Base-by-base conservation (phyloP, 2,113 vertebrate species). In the cattle (Bos taurus) region DNA sequence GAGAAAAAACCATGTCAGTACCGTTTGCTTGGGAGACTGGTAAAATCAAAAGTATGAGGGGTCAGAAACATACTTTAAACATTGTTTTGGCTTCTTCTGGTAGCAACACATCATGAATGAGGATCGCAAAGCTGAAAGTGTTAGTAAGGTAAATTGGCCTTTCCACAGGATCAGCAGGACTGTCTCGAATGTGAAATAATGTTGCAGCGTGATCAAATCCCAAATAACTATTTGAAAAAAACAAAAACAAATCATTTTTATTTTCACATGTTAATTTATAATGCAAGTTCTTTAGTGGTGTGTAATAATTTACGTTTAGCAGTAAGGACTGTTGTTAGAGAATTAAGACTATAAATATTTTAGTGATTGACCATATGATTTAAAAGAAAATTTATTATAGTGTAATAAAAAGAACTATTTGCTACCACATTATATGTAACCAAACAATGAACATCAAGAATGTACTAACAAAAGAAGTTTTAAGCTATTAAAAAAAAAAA, bases 171-270 rank as follows among this genome's bases (percentile, higher is more conserved):
- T 99, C 99, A n/a, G 99, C 98, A 56, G 99, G 99, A 97, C 99
- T 99, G 98, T 99, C 99, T 94, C 99, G 98, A 97, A 99, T 99
- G 98, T 99, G 99, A 98, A 99, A 99, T 96, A 99, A 98, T 1
- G 99, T 99, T 40, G 99, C 99, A 64, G 99, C 99, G 91, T 99
- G 99, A 98, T 99, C 99, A 97, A 99, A 99, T 94, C 99, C 99
- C 98, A 99, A 98, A 88, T 99, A 99, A 46, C 99, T 99, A 94
- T 98, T 95, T 89, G 88, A 97, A 97, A 90, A 99, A 97, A 97
- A 78, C 23, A 98, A 96, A 96, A 60, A 80, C 16, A 40, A 96
- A 81, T 16, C 52, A 91, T 62, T 97, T 91, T 97, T 67, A 95
- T 93, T 92, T 97, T 36, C 62, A 97, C 23, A 17, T 77, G 52